phyloP scores from a whole-genome alignment of 2,888 invertebrate species.

The Punctoribates punctum region DNA sequence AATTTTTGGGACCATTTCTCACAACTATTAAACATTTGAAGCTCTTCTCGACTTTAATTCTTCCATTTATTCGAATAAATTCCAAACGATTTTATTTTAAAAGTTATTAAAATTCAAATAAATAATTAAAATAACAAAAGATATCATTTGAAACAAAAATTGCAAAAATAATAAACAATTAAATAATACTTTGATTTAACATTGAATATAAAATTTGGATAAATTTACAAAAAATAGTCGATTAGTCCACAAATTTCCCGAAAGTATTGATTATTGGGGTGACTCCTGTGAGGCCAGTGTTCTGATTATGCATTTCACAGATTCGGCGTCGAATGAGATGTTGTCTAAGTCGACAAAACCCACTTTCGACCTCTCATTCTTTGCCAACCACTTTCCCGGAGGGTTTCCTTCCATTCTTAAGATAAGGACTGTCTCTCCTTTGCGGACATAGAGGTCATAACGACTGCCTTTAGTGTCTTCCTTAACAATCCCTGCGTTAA shows the following conservation, averaged over 20 bases:
- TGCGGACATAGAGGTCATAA: conserved; percentile 44
- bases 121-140: background rate
- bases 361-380: conserved; percentile 48
- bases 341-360: conserved; percentile 49
- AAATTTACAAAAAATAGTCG: background rate
- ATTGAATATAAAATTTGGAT: background rate
- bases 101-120: background rate
- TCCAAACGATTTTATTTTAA: background rate
- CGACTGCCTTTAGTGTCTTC: conserved; percentile 44
- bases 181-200: too few species aligned
- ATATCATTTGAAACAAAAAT: background rate
- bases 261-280: background rate
- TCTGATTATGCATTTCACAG: conserved; percentile 45
- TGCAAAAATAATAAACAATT: too few species aligned
- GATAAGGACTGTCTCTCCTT: conserved; percentile 47
- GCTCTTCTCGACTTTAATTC: background rate
- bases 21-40: background rate
- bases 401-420: conserved; percentile 48
- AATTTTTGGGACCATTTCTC: conserved; percentile 14
- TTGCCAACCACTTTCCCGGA: conserved; percentile 47
- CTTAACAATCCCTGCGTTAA: conserved; percentile 47
- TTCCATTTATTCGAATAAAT: background rate
- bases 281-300: background rate
- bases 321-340: conserved; percentile 48
- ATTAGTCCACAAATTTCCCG: too few species aligned